Conservation (phyloP, 2,888 invertebrate genomes). For the Polyommatus iphigenia region DNA sequence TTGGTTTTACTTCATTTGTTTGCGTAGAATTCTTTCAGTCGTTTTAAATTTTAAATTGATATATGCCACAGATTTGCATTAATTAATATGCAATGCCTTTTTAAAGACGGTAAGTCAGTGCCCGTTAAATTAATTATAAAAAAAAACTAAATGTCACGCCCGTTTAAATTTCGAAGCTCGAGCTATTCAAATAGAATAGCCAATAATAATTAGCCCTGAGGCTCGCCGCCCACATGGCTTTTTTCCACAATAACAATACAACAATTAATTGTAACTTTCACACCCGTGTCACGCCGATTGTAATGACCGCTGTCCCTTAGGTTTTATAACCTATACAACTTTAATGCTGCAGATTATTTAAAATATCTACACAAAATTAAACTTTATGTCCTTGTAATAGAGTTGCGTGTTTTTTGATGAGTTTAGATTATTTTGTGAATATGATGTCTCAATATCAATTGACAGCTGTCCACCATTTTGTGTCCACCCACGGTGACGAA, state of each 20-base stretch:
- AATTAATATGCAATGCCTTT: conserved; percentile 1
- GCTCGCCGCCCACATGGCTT: conserved; percentile 53
- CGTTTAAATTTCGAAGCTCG: not conserved
- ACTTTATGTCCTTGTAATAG: conserved; percentile 38
- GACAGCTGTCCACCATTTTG: conserved; percentile 71
- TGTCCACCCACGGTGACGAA: conserved; percentile 58
- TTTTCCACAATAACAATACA: conserved; percentile 71
- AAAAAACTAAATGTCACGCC: conserved; percentile 8
- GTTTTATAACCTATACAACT: conserved; percentile 34
- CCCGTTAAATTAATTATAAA: not conserved
- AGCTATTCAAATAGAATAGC: not conserved
- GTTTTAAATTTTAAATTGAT: not conserved
- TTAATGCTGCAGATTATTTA: not conserved
- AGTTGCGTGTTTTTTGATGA: not conserved
- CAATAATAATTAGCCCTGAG: conserved; percentile 18
- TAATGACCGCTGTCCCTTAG: conserved; percentile 62
- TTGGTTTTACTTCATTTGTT: not conserved
- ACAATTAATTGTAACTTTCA: conserved; percentile 74
- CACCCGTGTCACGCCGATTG: conserved; percentile 53
- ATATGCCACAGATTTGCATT: not conserved
- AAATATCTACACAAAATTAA: conserved; percentile 38
- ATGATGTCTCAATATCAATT: conserved; percentile 66
- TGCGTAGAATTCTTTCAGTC: not conserved
- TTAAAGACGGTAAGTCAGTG: not conserved
- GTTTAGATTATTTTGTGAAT: conserved; percentile 42